Conservation (phyloP, 2,888 invertebrate species). For the Dasysyrphus tricinctus region DNA sequence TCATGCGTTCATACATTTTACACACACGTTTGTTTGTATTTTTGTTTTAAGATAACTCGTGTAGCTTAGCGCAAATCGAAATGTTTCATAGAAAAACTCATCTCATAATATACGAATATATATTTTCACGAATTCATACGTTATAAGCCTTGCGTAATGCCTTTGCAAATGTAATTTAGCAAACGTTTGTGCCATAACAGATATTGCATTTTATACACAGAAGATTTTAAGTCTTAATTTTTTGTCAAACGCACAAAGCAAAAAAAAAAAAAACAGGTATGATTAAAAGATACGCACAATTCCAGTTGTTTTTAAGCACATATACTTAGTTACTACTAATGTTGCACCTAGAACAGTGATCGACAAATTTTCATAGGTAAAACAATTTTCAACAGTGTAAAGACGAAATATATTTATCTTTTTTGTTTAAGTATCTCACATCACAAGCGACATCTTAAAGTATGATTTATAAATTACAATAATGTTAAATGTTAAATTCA, state of each 20-base stretch:
- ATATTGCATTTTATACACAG: slow-evolving; percentile 57
- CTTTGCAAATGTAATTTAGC: slow-evolving; percentile 52
- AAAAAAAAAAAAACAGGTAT: slow-evolving; percentile 13
- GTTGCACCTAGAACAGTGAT: slow-evolving; percentile 31
- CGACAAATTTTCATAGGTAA: slow-evolving; percentile 12
- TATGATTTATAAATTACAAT: slow-evolving; percentile 9
- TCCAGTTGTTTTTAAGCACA: slow-evolving; percentile 25
- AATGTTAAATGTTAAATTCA: slow-evolving; percentile 7
- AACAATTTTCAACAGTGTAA: neutral
- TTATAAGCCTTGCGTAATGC: slow-evolving; percentile 48
- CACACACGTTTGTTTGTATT: slow-evolving; percentile 38
- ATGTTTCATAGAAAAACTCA: slow-evolving; percentile 22
- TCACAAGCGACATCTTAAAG: neutral
- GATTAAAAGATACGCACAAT: slow-evolving; percentile 9
- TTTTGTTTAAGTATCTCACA: neutral
- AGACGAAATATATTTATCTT: neutral
- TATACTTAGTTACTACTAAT: slow-evolving; percentile 11
- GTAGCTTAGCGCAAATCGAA: slow-evolving; percentile 16
- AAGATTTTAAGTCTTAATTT: slow-evolving; percentile 2
- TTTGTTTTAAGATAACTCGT: slow-evolving; percentile 23
- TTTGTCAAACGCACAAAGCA: slow-evolving; percentile 38
- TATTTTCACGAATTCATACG: slow-evolving; percentile 41
- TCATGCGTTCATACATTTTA: slow-evolving; percentile 21
- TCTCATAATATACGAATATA: slow-evolving; percentile 20
- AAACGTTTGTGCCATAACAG: slow-evolving; percentile 67